A percentile compares a stretch with the other conserved stretches of the same genome.
Evolutionary conservation across 2,888 invertebrate genomes (phyloP).

Genomic region (Agrochola circellaris): DNA sequence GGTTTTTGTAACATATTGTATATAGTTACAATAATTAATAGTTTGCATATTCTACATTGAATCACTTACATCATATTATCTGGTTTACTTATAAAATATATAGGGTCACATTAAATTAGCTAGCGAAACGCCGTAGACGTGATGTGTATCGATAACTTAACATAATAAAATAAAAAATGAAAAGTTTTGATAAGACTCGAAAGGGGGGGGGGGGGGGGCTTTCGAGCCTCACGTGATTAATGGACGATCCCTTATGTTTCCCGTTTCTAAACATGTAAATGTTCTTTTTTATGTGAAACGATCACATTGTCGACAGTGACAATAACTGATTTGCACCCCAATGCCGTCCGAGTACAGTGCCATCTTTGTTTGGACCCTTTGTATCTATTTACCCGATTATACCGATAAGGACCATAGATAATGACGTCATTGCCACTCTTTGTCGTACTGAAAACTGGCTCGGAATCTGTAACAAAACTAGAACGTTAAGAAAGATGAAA

Average conservation of each 20-base stretch:
- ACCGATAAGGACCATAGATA: slow-evolving; percentile 33
- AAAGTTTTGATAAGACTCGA: no score
- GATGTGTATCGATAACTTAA: no score
- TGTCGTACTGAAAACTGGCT: slow-evolving; percentile 23
- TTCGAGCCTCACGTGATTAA: no score
- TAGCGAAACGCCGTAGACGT: no score
- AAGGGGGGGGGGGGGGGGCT: no score
- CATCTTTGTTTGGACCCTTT: slow-evolving; percentile 48
- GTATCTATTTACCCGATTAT: slow-evolving; percentile 27
- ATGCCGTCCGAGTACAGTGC: slow-evolving; percentile 36
- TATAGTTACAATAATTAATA: no score
- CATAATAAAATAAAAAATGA: no score
- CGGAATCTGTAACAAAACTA: slow-evolving; percentile 27
- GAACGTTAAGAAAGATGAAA: not conserved
- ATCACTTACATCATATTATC: no score
- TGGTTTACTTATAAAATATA: no score
- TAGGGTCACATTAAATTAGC: no score
- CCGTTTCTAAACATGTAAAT: slow-evolving; percentile 20
- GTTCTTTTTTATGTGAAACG: slow-evolving; percentile 31
- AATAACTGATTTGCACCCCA: slow-evolving; percentile 34
- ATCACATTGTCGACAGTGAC: slow-evolving; percentile 27
- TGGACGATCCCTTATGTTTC: not conserved
- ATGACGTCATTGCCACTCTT: slow-evolving; percentile 45
- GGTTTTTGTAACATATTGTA: no score
- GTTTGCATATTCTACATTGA: no score